phyloP scores from a whole-genome alignment of 2,113 vertebrate genomes.

The Apteryx owenii region DNA sequence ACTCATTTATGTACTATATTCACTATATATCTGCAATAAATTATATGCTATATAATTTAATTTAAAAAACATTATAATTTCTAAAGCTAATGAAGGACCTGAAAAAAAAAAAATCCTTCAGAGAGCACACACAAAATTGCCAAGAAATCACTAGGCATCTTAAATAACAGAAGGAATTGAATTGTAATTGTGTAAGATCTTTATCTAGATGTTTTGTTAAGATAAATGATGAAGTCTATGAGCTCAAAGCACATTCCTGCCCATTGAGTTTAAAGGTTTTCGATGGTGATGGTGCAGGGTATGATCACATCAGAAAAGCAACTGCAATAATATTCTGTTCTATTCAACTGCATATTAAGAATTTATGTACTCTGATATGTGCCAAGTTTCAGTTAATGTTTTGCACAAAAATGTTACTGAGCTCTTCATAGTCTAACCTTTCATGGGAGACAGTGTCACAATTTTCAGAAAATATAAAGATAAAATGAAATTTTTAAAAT shows the following conservation, averaged over 20 bases:
- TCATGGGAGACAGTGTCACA: background rate
- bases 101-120: background rate
- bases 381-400: background rate
- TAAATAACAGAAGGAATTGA: background rate
- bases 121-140: background rate
- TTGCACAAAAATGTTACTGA: background rate
- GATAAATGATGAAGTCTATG: background rate
- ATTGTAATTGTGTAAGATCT: conserved; percentile 11
- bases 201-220: background rate
- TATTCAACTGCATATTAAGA: background rate
- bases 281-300: background rate
- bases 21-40: background rate
- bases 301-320: background rate
- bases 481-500: background rate
- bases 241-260: background rate
- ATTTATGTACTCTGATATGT: background rate
- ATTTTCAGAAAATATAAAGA: background rate
- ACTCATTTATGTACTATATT: background rate
- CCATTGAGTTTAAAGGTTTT: background rate
- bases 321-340: background rate
- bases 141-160: background rate
- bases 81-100: conserved; percentile 12
- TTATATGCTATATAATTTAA: conserved; percentile 15
- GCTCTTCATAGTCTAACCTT: background rate
- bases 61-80: background rate